Evolutionary conservation across 2,797 vertebrate species (phyloP).

Genomic region (Coregonus ussuriensis): DNA sequence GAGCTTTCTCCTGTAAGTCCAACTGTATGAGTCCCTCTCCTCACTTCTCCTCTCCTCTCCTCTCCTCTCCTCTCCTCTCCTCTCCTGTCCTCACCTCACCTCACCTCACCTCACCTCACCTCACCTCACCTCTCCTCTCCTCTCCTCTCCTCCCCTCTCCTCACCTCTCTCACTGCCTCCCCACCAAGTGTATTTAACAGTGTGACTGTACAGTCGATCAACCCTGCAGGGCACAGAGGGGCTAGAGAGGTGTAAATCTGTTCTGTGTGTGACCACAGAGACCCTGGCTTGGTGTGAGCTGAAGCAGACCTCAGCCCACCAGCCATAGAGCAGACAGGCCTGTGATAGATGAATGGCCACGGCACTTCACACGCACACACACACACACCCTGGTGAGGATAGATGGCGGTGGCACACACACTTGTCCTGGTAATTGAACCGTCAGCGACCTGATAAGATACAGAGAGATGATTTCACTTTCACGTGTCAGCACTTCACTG

Average conservation of each 20-base stretch:
- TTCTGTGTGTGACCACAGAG: constrained; percentile 57
- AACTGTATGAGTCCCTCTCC: too few relatives aligned
- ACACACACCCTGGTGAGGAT: constrained; percentile 47
- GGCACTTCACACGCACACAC: constrained; percentile 17
- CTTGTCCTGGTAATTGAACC: constrained; percentile 71
- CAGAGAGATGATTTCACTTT: constrained; percentile 60
- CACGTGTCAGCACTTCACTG: constrained; percentile 55
- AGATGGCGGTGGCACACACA: constrained; percentile 51
- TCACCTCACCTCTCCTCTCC: too few relatives aligned
- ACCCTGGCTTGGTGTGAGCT: background rate
- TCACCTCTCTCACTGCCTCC: too few relatives aligned
- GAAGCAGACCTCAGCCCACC: constrained; percentile 61
- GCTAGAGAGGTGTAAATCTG: constrained; percentile 57
- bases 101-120: too few relatives aligned
- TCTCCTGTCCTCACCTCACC: too few relatives aligned
- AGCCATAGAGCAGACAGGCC: background rate
- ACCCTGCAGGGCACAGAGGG: background rate
- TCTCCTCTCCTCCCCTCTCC: too few relatives aligned
- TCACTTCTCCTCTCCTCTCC: too few relatives aligned
- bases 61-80: too few relatives aligned
- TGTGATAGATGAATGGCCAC: background rate
- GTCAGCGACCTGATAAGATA: constrained; percentile 64
- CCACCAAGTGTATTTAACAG: constrained; percentile 13
- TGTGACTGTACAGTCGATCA: constrained; percentile 47
- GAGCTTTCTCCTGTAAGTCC: background rate